Evolutionary conservation across 1,140 invertebrate species (phyloP).

Genomic region (Elymnias hypermnestra): DNA sequence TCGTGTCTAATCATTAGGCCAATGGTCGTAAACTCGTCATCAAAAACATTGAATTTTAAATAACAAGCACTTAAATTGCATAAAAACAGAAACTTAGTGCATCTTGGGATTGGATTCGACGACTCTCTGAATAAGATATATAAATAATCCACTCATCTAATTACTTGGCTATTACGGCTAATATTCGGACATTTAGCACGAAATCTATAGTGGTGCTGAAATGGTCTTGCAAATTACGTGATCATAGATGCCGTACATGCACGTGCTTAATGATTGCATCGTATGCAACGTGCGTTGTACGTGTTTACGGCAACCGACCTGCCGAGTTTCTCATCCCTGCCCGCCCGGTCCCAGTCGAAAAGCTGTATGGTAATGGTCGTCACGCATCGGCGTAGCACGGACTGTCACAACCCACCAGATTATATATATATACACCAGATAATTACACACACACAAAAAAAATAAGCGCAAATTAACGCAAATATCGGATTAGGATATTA

Average conservation of each 20-base stretch:
- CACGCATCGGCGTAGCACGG: slow-evolving; percentile 48
- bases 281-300: slow-evolving; percentile 1
- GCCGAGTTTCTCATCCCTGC: slow-evolving; percentile 87
- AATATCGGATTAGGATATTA: slow-evolving; percentile 9
- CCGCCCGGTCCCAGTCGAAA: slow-evolving; percentile 89
- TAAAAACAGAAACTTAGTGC: too few relatives aligned
- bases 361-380: slow-evolving; percentile 42
- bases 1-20: too few relatives aligned
- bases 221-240: not conserved
- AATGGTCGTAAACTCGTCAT: too few relatives aligned
- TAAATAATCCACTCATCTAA: too few relatives aligned
- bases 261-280: too few relatives aligned
- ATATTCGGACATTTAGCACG: not conserved
- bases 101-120: too few relatives aligned
- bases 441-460: slow-evolving; percentile 8
- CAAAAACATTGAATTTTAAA: too few relatives aligned
- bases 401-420: slow-evolving; percentile 61
- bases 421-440: slow-evolving; percentile 9
- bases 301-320: slow-evolving; percentile 76
- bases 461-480: not conserved
- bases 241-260: not conserved
- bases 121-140: too few relatives aligned
- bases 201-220: not conserved
- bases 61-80: too few relatives aligned
- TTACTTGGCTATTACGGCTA: not conserved